Evolutionary conservation across 2,113 vertebrate genomes (phyloP), one percentile per base, ranked within the genome.

Genomic region (Brachypodius melanocephalos): DNA sequence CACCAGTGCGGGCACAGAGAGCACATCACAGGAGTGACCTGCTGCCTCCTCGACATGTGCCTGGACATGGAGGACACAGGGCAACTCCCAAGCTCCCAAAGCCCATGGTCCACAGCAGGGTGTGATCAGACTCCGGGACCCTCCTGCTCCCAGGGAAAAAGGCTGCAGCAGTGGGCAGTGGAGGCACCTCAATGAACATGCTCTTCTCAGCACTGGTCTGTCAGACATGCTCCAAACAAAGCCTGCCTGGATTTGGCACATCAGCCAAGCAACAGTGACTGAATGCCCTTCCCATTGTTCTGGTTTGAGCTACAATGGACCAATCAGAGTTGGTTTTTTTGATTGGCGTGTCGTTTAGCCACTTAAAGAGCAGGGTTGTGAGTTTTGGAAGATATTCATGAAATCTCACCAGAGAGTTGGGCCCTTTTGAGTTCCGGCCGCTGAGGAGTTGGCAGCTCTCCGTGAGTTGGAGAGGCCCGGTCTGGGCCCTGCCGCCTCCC

Each of bases 221-320:
- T 20, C 57, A 74, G 62, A 45, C 32, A 7, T 9, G 28, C 68
- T 55, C 28, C 62, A 76, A 61, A 61, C 28, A 65, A 51, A 72
- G 25, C n/a, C 46, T 59, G 51, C 69, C 51, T 36, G 42, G 42
- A 55, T 71, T 21, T 49, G 40, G 49, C 26, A 32, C 1, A 0
- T 45, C n/a, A 54, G 38, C 65, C 38, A 59, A 62, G 43, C 29
- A 81, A 20, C 58, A 1, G 3, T 36, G 69, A 43, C 40, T 22
- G 25, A 87, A 62, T 0, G 0, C 16, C 3, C 5, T 40, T 42
- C 14, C 63, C 6, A 7, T 38, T 16, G 3, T 14, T n/a, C n/a
- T n/a, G n/a, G n/a, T n/a, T n/a, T n/a, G n/a, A n/a, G n/a, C n/a
- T n/a, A n/a, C n/a, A n/a, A n/a, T n/a, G n/a, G n/a, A n/a, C n/a